Base-by-base conservation (phyloP, 1,140 invertebrate genomes). In the Magallana gigas region DNA sequence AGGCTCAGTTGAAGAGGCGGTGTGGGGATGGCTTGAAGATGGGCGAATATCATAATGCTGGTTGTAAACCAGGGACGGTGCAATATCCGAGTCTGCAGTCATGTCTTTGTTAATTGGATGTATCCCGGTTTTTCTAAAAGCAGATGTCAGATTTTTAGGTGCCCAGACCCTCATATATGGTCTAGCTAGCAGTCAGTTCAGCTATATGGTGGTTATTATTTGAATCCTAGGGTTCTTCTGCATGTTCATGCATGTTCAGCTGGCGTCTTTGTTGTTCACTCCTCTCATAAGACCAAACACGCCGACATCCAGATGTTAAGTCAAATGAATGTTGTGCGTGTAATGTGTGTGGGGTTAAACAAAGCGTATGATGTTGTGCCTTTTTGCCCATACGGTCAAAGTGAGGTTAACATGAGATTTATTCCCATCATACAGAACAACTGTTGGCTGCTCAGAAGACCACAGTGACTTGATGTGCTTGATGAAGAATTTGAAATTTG, bases 81-180 rank as follows among this genome's bases (percentile, higher is more conserved):
- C 85, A 80, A 88, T 56, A 18, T 59, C 16, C 3, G 56, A 68
- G 48, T 84, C 58, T 12, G 56, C 29, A 56, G 85, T 87, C 0
- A 87, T 68, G 36, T 48, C 81, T 8, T 58, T 56, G 36, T 90
- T 59, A 29, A 87, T 68, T 9, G 88, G 88, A 64, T 58, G 81
- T 12, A 89, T 89, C 64, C 88, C 88, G 57, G 57, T 83, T 84
- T 88, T 88, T 6, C 71, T 76, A 60, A 90, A 90, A 0, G 82
- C 85, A 58, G 76, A 81, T 68, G 83, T 83, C n/a, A 88, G 36
- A 59, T 87, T 88, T 71, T 56, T 83, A 59, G 86, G 7, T 80
- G 80, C 84, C 76, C 88, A 62, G 14, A 86, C 84, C 86, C 36
- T 57, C 0, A 23, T 23, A 18, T 88, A 88, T 18, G 68, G 76